Evolutionary conservation across 1,140 invertebrate species (phyloP), one percentile per base, ranked within the genome.

Genomic region (Tetranychus urticae): DNA sequence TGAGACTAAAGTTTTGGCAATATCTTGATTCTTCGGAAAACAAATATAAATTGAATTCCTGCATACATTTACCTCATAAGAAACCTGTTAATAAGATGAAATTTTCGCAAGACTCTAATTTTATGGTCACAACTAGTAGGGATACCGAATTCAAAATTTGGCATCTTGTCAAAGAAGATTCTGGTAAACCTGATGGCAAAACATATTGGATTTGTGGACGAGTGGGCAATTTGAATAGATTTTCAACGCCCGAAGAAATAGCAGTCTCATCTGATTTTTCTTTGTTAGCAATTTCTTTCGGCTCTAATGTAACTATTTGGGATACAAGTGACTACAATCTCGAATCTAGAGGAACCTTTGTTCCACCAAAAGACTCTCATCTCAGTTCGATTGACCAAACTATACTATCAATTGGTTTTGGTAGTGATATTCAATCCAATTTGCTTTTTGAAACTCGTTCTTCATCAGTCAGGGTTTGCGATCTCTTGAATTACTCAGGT

Each of bases 1-100:
- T 82, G 1, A 71, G 80, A 47, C 70, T 90, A 0, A 89, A 88
- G 69, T 88, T 88, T 71, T 90, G 85, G 85, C 67, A 76, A 56
- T 87, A 78, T 67, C 45, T 56, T 7, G 39, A 42, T 3, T n/a
- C 54, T 42, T 56, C 39, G 34, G 45, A 60, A 64, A 48, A 60
- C 59, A 58, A 63, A 60, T 87, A 79, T 71, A 65, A 68, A 52
- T 72, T 88, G 10, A 86, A 85, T 68, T 86, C 84, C 5, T 79
- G 76, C 8, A 77, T 86, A 33, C 79, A 85, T 65, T 71, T 77
- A 65, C 83, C 85, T 6, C 85, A 88, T 71, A 75, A 82, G 57
- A 70, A 74, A 52, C 72, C 73, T 14, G 70, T 87, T 1, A 77
- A 76, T 64, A 70, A 71, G 46, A 69, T 87, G 35, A 68, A 72